Evolutionary conservation across 2,797 vertebrate species (phyloP).

Genomic region (Hylomyscus alleni): DNA sequence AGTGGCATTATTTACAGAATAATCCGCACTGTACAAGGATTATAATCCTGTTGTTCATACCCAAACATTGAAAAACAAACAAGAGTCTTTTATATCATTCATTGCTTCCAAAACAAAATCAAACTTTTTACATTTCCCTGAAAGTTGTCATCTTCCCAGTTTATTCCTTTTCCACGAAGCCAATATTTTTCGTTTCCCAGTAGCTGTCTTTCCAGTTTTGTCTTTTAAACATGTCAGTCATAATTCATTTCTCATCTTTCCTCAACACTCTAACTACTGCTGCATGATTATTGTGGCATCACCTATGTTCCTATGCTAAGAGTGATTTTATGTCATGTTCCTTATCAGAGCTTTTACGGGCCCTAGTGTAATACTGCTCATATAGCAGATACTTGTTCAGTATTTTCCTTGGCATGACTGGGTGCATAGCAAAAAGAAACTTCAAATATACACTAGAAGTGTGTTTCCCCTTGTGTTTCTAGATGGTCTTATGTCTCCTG

Average conservation of each 20-base stretch:
- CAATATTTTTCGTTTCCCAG: neutral
- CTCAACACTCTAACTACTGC: neutral
- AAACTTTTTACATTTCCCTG: slow-evolving; percentile 26
- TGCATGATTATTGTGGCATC: neutral
- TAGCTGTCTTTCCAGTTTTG: slow-evolving; percentile 5
- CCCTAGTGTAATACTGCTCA: neutral
- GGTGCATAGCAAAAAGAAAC: neutral
- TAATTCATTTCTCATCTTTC: neutral
- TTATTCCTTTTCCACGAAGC: neutral
- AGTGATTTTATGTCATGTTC: neutral
- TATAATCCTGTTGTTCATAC: slow-evolving; percentile 64
- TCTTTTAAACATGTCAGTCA: neutral
- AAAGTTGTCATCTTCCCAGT: neutral
- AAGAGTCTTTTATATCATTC: slow-evolving; percentile 40
- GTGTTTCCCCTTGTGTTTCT: neutral
- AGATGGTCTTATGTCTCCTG: neutral
- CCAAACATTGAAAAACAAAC: slow-evolving; percentile 64
- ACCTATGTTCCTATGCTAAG: neutral
- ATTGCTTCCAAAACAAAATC: slow-evolving; percentile 51
- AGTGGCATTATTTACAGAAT: slow-evolving; percentile 64
- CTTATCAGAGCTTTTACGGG: neutral
- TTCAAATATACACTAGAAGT: neutral
- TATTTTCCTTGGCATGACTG: neutral
- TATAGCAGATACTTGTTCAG: neutral
- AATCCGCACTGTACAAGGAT: slow-evolving; percentile 17